Base-by-base conservation (phyloP, 2,113 vertebrate genomes). In the Oreochromis niloticus region DNA sequence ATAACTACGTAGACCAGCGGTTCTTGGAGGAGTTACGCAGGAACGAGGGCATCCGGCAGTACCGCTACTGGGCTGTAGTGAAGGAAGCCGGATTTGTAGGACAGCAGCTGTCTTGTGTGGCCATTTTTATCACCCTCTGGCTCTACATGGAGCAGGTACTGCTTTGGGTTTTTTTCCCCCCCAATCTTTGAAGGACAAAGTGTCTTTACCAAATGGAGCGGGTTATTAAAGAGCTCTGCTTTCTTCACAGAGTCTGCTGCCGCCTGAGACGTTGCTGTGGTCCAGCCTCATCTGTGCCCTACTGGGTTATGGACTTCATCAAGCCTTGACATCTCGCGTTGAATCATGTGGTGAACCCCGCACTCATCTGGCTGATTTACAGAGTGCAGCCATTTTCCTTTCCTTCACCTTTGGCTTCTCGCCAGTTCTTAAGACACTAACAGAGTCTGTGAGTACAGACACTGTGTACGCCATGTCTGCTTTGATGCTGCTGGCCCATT, bases 331-430 rank as follows among this genome's bases (percentile, higher is more conserved):
- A 1, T 82, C 95, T 9, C 94, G 93, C 4, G 82, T 84, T 0
- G 96, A 95, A 14, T 87, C 95, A 6, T 94, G 48, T 80, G 80
- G 71, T 14, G 84, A 92, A 30, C 96, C 96, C 9, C 95, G 97
- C 66, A 98, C 97, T 0, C 96, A 95, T 7, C 96, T 97, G 95
- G 97, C 97, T 0, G 98, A 99, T 94, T 93, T 99, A 78, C 98
- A 99, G 96, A 99, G 98, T 39, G 96, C 97, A 0, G 73, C 97
- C 7, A 97, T 99, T 85, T 99, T 99, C 57, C 63, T 97, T 2
- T 97, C 98, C 5, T 99, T 99, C 92, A 99, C 98, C 0, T 99
- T 99, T 0, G 98, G 99, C 6, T 99, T 99, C 89, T 99, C 98
- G 0, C 99, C 98, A 0, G 96, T 99, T 63, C 95, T 99, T 30